Evolutionary conservation across 2,797 vertebrate genomes (phyloP), one percentile per base, ranked within the genome.

Genomic region (Danionella dracula): DNA sequence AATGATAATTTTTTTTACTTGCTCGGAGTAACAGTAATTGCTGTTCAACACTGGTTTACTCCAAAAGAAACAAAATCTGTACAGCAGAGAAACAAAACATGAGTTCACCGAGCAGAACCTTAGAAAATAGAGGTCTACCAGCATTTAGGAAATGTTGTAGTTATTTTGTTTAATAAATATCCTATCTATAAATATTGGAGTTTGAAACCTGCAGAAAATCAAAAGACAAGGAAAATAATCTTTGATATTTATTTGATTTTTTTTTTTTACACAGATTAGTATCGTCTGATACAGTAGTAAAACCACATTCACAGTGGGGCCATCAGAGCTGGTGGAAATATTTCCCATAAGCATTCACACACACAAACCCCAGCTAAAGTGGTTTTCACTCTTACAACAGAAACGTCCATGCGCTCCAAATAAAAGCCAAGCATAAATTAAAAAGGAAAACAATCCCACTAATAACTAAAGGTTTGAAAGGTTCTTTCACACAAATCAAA

Each of bases 391-490:
- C 66, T 45, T 10, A 65, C 61, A 63, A 73, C 54, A 59, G 4
- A 54, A 44, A 55, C 34, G 31, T 12, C 57, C 8, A 49, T 45
- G 64, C 42, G 42, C 42, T 55, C 40, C 49, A 67, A 74, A 72
- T 70, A 59, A 72, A 77, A 73, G 31, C 70, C 16, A 65, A 73
- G 69, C 63, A 68, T 42, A 58, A 78, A 73, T 69, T 77, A 70
- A 73, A 20, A 66, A 54, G 45, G 57, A 76, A 65, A 54, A 44
- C 15, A 23, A 72, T 63, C 20, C 49, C n/a, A 29, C 44, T 9
- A 13, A 49, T 21, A 38, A 23, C 34, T 2, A 13, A n/a, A n/a
- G n/a, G n/a, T n/a, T n/a, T n/a, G n/a, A n/a, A n/a, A n/a, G 45
- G 51, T 31, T 32, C 19, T 4, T 45, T 13, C 7, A 23, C 6